These are phyloP conservation scores for Nothocercus julius DNA, from an alignment of 2,113 vertebrate species.

Conservation along the genomic window DNA sequence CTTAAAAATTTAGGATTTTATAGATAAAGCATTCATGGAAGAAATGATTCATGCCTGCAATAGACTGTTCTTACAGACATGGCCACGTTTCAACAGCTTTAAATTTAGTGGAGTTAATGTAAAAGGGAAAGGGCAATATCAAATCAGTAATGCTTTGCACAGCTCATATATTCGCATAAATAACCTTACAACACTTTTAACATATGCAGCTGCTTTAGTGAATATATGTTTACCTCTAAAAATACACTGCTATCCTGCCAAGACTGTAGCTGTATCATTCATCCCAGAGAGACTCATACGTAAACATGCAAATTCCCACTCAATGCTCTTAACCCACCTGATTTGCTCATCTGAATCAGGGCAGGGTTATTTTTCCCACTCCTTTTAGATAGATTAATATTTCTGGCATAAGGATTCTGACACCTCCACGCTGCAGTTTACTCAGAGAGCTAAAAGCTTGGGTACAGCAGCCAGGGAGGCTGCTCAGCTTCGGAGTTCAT, in stretches of 20 bases:
- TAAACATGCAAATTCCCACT: not conserved
- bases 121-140: not conserved
- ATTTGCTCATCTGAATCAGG: not conserved
- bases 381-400: not conserved
- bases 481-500: not conserved
- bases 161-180: not conserved
- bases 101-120: not conserved
- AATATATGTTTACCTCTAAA: not conserved
- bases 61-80: not conserved
- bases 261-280: not conserved
- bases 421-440: not conserved
- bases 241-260: not conserved
- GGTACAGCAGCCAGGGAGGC: not conserved
- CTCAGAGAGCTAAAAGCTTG: not conserved
- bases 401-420: not conserved
- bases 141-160: not conserved
- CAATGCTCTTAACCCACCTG: not conserved
- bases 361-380: not conserved
- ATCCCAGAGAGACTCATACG: not conserved
- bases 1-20: not conserved
- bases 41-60: not conserved
- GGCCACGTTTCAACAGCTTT: not conserved
- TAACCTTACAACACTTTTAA: not conserved
- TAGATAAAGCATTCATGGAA: not conserved
- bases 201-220: not conserved